Evolutionary conservation across 2,113 vertebrate genomes (phyloP), one percentile per base, ranked within the genome.

Genomic region (Brachypodius melanocephalos): DNA sequence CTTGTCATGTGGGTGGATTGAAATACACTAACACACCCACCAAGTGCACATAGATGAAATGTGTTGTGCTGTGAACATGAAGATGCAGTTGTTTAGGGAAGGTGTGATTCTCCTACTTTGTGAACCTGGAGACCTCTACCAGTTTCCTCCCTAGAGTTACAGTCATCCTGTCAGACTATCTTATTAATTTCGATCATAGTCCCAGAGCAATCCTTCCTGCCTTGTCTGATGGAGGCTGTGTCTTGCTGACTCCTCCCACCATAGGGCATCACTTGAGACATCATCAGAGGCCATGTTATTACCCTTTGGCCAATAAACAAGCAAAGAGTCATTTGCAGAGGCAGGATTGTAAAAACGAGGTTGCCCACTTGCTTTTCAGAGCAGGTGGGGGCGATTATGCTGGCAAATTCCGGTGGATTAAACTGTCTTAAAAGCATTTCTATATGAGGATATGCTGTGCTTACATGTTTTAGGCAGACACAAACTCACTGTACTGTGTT

Each of bases 21-120:
- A 92, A 97, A 91, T 93, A 95, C 94, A 96, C 94, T 96, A 95
- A 77, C 90, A 89, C 94, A 85, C 95, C 95, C 97, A 97, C 96
- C 88, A 65, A 68, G 90, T 88, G 95, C 95, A 90, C 91, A 82
- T 29, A 95, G 95, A 94, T 96, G 84, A 95, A 95, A 95, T 79
- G 91, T 93, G 90, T 96, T 96, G 91, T 92, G 89, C 95, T 95
- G 68, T 31, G 91, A 95, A 63, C 86, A 61, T 48, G 78, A 93
- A 95, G 96, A 94, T 93, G 73, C 88, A 95, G 94, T 94, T 97
- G 97, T 97, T 94, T 94, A 90, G 85, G 61, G 72, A 95, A 90
- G 63, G 94, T 92, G 87, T 6, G 7, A 42, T 85, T 96, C 75
- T 93, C 67, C 36, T 95, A 45, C 90, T 92, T 89, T 49, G 61